Evolutionary conservation across 2,113 vertebrate genomes (phyloP), one percentile per base, ranked within the genome.

Genomic region (Scomber scombrus): DNA sequence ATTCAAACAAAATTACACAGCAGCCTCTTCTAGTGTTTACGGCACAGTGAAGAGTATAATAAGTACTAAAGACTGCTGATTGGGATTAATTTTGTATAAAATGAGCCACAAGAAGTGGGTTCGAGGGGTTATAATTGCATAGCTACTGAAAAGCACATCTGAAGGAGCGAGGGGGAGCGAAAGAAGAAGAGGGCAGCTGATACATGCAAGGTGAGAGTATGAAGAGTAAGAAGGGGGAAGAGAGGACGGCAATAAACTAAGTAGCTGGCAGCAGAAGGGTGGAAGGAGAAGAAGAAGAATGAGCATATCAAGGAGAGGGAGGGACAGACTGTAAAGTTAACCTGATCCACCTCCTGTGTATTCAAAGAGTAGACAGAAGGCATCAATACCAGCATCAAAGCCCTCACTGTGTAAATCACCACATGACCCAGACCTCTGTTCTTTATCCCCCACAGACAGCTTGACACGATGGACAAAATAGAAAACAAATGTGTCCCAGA

Each of bases 381-480:
- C 80, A 78, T 87, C 66, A 76, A 85, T 73, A 81, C 14, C 56
- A 76, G 72, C 80, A 70, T 88, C 78, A 91, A 89, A 91, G 90
- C 52, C 31, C 5, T 45, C 12, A 46, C 60, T 84, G 71, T 61
- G 84, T 89, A 90, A 92, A 90, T 92, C 85, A 90, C 55, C 14
- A 13, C 7, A 23, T 67, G 70, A 81, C 70, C 57, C 66, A 57
- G 51, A 55, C 76, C 80, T 69, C 76, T 34, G 79, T 84, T 68
- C 34, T 55, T 82, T 82, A 71, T 45, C 46, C 62, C 49, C 16
- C 45, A 23, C 71, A 60, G 11, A 45, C 71, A 77, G 45, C 52
- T 58, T 80, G 72, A 70, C 50, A 69, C 6, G 26, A 45, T 12
- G 55, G 45, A 51, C 19, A 47, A 75, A 45, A 86, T 85, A 73